Evolutionary conservation across 1,140 invertebrate species (phyloP).

Genomic region (Dicyema japonicum): DNA sequence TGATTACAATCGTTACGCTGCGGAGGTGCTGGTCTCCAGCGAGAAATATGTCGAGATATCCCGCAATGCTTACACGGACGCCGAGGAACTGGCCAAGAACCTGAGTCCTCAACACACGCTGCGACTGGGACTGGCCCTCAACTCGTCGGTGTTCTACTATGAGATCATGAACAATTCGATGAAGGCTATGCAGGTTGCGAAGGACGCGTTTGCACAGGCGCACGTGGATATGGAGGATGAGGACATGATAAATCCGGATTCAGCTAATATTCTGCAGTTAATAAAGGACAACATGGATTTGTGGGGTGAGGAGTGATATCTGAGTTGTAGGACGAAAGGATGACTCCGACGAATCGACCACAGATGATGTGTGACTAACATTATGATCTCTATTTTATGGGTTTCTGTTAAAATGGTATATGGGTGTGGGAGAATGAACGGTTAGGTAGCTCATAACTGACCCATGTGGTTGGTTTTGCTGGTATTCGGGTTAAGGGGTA

Average conservation of each 20-base stretch:
- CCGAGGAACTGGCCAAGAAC: constrained; percentile 82
- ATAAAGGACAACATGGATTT: constrained; percentile 3
- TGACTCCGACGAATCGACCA: too few relatives aligned
- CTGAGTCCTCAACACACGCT: constrained; percentile 64
- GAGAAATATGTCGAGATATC: constrained; percentile 77
- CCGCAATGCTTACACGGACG: constrained; percentile 67
- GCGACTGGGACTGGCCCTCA: constrained; percentile 7
- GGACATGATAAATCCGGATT: neutral
- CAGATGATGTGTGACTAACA: too few relatives aligned
- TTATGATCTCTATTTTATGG: too few relatives aligned
- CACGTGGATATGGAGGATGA: constrained; percentile 1
- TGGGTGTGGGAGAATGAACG: too few relatives aligned
- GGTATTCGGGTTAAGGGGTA: too few relatives aligned
- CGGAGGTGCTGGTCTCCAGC: constrained; percentile 69
- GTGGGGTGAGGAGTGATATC: too few relatives aligned
- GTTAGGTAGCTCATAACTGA: too few relatives aligned
- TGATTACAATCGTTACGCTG: constrained; percentile 91
- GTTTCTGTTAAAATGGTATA: too few relatives aligned
- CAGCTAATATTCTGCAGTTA: constrained; percentile 1
- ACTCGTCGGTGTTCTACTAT: constrained; percentile 8
- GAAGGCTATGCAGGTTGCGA: constrained; percentile 6
- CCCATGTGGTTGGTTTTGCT: too few relatives aligned
- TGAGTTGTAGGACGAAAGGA: too few relatives aligned
- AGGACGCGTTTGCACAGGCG: constrained; percentile 2
- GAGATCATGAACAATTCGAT: constrained; percentile 6